phyloP scores from a whole-genome alignment of 2,797 vertebrate species.

The Artibeus lituratus region DNA sequence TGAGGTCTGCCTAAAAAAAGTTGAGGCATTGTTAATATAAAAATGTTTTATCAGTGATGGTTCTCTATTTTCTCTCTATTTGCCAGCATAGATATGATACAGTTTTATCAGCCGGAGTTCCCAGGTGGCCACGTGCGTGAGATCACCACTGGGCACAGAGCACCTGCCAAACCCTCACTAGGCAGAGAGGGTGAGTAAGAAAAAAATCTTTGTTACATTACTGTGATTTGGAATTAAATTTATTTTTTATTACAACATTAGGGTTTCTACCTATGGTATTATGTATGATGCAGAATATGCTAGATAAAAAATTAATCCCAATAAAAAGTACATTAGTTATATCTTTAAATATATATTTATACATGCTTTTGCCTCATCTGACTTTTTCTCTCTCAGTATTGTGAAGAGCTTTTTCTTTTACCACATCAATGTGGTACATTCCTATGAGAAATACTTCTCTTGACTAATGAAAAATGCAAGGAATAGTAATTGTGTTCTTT shows the following conservation, averaged over 20 bases:
- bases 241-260: not conserved
- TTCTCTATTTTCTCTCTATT: not conserved
- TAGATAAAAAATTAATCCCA: not conserved
- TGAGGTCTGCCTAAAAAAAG: too few relatives aligned
- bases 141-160: not conserved
- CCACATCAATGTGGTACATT: not conserved
- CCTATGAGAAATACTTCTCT: not conserved
- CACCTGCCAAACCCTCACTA: not conserved
- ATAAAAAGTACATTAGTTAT: not conserved
- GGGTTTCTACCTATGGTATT: not conserved
- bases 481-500: not conserved
- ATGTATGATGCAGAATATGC: not conserved
- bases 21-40: too few relatives aligned
- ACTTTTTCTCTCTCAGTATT: not conserved
- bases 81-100: not conserved
- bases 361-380: not conserved
- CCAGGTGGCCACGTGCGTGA: not conserved
- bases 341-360: not conserved
- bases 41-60: not conserved
- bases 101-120: not conserved
- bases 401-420: not conserved
- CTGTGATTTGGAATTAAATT: not conserved
- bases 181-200: not conserved
- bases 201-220: not conserved
- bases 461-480: not conserved